Evolutionary conservation across 2,113 vertebrate genomes (phyloP).

Genomic region (Burhinus bistriatus): DNA sequence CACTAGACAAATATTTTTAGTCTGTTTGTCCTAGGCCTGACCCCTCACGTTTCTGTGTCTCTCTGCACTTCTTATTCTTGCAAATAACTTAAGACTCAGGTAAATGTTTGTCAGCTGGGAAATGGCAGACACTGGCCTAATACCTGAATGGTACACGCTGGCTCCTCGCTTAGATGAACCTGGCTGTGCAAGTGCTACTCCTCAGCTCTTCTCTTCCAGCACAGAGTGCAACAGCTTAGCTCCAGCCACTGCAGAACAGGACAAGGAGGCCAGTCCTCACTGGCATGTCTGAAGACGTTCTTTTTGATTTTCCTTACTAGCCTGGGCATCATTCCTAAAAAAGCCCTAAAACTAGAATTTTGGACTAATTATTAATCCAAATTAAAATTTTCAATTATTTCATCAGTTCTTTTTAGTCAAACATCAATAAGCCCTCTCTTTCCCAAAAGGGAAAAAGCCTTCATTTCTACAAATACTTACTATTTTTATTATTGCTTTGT

Average conservation of each 20-base stretch:
- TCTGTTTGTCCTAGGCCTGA: not conserved
- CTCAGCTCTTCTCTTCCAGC: not conserved
- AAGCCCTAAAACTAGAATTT: not conserved
- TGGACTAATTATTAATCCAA: not conserved
- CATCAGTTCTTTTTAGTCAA: not conserved
- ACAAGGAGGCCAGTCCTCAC: not conserved
- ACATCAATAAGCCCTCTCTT: not conserved
- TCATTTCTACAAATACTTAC: not conserved
- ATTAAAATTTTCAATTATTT: not conserved
- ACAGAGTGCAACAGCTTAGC: not conserved
- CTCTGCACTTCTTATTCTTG: not conserved
- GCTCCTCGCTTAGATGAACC: not conserved
- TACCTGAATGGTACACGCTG: fast-evolving
- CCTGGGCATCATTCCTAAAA: not conserved
- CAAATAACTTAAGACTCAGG: not conserved
- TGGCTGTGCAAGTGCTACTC: not conserved
- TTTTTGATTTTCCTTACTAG: not conserved
- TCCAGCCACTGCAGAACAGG: not conserved
- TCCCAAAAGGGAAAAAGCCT: not conserved
- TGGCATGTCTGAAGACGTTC: not conserved
- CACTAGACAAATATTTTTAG: not conserved
- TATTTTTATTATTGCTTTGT: not conserved
- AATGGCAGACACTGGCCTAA: not conserved
- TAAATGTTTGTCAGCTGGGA: not conserved
- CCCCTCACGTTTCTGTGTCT: not conserved